Conservation (phyloP, 2,797 vertebrate genomes). For the Austrolebias charrua region DNA sequence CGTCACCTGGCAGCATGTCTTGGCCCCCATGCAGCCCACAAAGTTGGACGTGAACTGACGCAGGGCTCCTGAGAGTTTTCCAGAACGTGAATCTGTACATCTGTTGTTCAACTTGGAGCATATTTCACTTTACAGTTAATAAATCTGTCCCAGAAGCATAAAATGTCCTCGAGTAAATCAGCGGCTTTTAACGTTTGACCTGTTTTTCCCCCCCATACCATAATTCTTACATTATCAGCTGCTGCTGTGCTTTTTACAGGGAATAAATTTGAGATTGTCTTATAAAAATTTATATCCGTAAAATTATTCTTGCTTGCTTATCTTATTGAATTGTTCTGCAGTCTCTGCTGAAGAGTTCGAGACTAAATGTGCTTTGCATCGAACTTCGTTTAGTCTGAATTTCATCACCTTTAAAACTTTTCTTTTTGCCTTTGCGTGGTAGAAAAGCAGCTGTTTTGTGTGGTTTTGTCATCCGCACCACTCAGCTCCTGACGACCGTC, state of each 20-base stretch:
- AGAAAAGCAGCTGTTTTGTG: slow-evolving; percentile 16
- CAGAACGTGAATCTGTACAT: slow-evolving; percentile 51
- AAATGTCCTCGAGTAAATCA: slow-evolving; percentile 36
- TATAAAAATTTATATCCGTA: no score
- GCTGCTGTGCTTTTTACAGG: slow-evolving; percentile 7
- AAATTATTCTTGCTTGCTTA: no score
- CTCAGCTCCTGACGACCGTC: slow-evolving; percentile 18
- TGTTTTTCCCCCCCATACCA: slow-evolving; percentile 13
- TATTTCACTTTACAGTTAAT: slow-evolving; percentile 50
- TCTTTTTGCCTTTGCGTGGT: background rate
- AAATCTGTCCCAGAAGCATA: slow-evolving; percentile 57
- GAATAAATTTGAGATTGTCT: background rate
- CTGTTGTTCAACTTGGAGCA: slow-evolving; percentile 36
- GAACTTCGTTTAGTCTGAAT: no score
- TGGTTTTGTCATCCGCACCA: slow-evolving; percentile 14
- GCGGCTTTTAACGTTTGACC: slow-evolving; percentile 33
- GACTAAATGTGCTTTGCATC: no score
- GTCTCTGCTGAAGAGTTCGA: no score
- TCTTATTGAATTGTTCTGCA: no score
- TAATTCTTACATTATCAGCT: slow-evolving; percentile 8
- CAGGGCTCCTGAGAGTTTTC: slow-evolving; percentile 35
- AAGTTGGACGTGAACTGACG: slow-evolving; percentile 35
- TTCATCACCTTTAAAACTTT: no score
- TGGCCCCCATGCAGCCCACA: slow-evolving; percentile 15
- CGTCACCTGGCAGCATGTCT: slow-evolving; percentile 52